A percentile compares a stretch with the other conserved stretches of the same genome.
Evolutionary conservation across 2,113 vertebrate genomes (phyloP).

Genomic region (Symphodus melops): DNA sequence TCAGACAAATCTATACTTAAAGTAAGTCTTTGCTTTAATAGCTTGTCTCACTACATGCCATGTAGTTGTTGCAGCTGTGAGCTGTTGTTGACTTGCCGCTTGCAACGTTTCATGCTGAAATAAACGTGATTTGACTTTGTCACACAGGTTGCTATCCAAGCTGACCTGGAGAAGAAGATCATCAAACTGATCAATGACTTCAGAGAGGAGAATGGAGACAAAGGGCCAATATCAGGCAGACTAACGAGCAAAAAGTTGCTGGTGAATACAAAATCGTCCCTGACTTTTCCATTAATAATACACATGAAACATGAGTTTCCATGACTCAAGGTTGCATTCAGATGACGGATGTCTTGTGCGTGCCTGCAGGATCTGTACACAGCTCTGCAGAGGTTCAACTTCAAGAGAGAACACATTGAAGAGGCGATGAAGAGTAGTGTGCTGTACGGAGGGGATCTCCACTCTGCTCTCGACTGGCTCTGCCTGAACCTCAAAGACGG

Average conservation of each 20-base stretch:
- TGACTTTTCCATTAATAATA: neutral
- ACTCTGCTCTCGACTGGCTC: conserved; percentile 98
- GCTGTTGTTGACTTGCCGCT: neutral
- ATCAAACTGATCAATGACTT: conserved; percentile 94
- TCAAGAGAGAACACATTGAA: conserved; percentile 95
- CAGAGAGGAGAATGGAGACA: conserved; percentile 88
- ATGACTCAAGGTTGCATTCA: neutral
- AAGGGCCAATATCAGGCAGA: conserved; percentile 91
- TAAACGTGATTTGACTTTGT: neutral
- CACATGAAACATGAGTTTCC: neutral
- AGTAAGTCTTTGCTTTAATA: conserved; percentile 67
- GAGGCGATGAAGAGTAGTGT: conserved; percentile 97
- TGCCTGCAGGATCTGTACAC: conserved; percentile 91
- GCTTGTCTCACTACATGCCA: neutral
- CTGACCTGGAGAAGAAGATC: conserved; percentile 92
- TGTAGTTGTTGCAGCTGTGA: neutral
- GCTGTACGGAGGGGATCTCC: conserved; percentile 94
- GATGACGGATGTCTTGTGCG: neutral
- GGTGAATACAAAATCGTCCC: conserved; percentile 77
- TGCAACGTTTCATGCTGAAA: neutral
- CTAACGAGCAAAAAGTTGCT: conserved; percentile 94
- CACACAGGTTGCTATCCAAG: conserved; percentile 90
- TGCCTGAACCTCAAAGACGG: conserved; percentile 96
- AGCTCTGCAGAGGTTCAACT: conserved; percentile 92
- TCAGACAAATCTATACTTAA: conserved; percentile 94